A percentile compares a stretch with the other conserved stretches of the same genome.
phyloP scores from a whole-genome alignment of 2,888 invertebrate genomes.

The Hypena proboscidalis region DNA sequence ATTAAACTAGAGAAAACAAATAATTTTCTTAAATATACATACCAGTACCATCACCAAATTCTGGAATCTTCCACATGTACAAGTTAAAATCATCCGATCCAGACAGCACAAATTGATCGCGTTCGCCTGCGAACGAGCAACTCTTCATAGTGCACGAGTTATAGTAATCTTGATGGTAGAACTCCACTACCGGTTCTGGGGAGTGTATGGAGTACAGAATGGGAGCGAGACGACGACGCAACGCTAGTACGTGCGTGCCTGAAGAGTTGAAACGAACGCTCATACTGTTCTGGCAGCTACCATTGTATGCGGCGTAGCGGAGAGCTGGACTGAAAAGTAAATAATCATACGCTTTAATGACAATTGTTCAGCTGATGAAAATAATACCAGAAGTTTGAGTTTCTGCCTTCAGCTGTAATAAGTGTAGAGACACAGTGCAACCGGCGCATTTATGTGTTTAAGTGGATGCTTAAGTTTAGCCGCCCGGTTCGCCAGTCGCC shows the following conservation, averaged over 20 bases:
- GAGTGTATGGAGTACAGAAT: slow-evolving; percentile 91
- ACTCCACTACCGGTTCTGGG: slow-evolving; percentile 91
- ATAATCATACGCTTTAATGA: too few species aligned
- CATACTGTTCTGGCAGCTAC: slow-evolving; percentile 91
- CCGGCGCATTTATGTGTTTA: too few species aligned
- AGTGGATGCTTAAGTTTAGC: too few species aligned
- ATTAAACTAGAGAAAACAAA: too few species aligned
- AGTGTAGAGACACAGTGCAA: too few species aligned
- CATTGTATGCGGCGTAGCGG: slow-evolving; percentile 88
- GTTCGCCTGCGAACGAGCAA: slow-evolving; percentile 96
- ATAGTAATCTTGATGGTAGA: slow-evolving; percentile 96
- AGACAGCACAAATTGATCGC: slow-evolving; percentile 95
- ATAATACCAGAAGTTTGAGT: too few species aligned
- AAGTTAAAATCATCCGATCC: slow-evolving; percentile 98
- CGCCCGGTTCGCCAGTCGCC: too few species aligned
- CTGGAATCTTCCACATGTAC: slow-evolving; percentile 96
- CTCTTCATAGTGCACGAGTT: slow-evolving; percentile 99
- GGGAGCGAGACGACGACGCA: slow-evolving; percentile 94
- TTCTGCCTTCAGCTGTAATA: too few species aligned
- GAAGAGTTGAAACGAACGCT: slow-evolving; percentile 94
- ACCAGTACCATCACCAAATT: slow-evolving; percentile 74
- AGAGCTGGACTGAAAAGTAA: slow-evolving; percentile 85
- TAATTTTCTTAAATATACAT: slow-evolving; percentile 44
- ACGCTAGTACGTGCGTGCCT: slow-evolving; percentile 91
- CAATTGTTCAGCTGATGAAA: too few species aligned